phyloP scores from a whole-genome alignment of 2,797 vertebrate genomes.

The Spinibarbus caldwelli region DNA sequence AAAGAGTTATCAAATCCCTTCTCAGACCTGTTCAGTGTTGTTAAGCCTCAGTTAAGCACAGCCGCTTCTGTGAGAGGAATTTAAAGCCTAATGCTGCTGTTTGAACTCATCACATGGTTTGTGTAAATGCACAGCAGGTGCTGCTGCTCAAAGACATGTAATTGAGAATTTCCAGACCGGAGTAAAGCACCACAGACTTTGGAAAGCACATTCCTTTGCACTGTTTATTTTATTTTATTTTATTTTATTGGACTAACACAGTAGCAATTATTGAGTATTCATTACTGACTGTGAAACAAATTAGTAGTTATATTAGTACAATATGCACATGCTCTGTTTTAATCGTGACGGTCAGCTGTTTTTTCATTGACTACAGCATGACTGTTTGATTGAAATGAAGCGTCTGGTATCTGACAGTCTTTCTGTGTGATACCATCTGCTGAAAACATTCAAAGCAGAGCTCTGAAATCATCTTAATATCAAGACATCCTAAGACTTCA shows the following conservation, averaged over 20 bases:
- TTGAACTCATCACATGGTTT: constrained; percentile 41
- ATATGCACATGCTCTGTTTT: constrained; percentile 16
- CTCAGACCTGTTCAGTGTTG: constrained; percentile 28
- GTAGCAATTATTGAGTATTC: constrained; percentile 17
- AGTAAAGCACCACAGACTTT: background rate
- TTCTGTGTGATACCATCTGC: constrained; percentile 8
- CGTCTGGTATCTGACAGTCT: background rate
- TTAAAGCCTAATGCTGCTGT: constrained; percentile 11
- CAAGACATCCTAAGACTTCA: background rate
- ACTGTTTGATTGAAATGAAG: background rate
- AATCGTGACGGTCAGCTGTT: background rate
- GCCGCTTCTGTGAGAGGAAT: constrained; percentile 12
- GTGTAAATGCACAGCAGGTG: constrained; percentile 69
- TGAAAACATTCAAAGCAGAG: background rate
- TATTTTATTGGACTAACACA: background rate
- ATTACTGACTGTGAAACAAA: constrained; percentile 10
- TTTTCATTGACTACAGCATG: background rate
- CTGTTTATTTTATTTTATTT: background rate
- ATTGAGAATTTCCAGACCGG: constrained; percentile 68
- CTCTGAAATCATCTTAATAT: background rate
- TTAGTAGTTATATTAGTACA: background rate
- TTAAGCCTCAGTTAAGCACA: constrained; percentile 28
- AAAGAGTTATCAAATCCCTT: constrained; percentile 44
- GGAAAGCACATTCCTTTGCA: constrained; percentile 18
- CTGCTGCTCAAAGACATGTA: constrained; percentile 57